These are phyloP conservation scores for Reticulitermes lucifugus DNA, from an alignment of 2,888 invertebrate genomes.

Conservation along the genomic window DNA sequence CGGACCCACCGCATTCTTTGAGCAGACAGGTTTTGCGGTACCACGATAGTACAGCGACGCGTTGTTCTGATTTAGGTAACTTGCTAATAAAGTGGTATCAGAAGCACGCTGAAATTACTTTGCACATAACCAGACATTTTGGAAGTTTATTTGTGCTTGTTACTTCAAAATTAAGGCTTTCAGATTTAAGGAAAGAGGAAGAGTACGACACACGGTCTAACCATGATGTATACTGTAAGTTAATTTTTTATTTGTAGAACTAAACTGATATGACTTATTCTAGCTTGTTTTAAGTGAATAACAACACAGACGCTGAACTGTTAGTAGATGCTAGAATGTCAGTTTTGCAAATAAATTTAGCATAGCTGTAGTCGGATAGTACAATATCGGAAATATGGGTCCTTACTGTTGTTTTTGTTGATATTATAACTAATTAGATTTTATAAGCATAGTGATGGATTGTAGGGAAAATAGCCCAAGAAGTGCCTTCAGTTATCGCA, in stretches of 20 bases:
- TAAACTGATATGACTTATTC: constrained; percentile 38
- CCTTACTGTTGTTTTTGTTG: background rate
- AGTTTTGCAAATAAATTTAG: constrained; percentile 14
- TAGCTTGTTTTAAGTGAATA: constrained; percentile 34
- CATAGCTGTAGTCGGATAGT: background rate
- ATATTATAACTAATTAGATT: background rate
- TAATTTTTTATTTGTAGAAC: constrained; percentile 42
- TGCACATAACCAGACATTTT: constrained; percentile 11
- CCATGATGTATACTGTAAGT: constrained; percentile 51
- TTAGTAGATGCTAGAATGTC: constrained; percentile 18
- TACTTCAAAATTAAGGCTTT: constrained; percentile 31
- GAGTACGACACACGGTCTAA: constrained; percentile 41
- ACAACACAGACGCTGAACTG: background rate
- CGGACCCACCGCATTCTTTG: constrained; percentile 39
- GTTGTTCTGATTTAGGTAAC: constrained; percentile 4
- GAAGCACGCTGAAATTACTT: constrained; percentile 8
- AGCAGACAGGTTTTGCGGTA: constrained; percentile 34
- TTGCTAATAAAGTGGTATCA: constrained; percentile 13
- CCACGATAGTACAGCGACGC: constrained; percentile 26
- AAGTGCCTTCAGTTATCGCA: too few relatives aligned
- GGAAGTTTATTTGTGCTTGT: constrained; percentile 7
- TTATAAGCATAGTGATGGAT: background rate
- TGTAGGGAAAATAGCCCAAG: background rate
- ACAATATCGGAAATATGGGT: background rate
- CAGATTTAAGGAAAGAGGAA: constrained; percentile 42